Percentiles rank a stretch among this genome's conserved stretches.
phyloP scores from a whole-genome alignment of 92 coral and sea anemone genomes.

The Heliopora coerulea region DNA sequence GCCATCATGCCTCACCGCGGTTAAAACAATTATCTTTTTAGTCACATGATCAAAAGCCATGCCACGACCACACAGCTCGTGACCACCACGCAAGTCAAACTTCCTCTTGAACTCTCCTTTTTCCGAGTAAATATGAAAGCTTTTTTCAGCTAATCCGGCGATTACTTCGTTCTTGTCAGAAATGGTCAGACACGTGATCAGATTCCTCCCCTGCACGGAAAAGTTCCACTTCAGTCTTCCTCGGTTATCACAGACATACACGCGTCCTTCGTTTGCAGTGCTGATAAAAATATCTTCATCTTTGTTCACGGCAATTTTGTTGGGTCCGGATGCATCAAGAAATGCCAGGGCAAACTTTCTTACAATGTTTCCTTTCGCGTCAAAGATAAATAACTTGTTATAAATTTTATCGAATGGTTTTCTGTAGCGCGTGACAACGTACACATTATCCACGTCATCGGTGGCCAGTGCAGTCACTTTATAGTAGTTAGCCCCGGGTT shows the following conservation, averaged over 20 bases:
- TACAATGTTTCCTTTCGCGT: not conserved
- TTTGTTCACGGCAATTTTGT: not conserved
- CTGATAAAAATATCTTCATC: slow-evolving; percentile 1
- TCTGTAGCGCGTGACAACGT: not conserved
- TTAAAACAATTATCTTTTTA: not conserved
- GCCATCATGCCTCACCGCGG: not conserved
- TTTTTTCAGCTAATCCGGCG: not conserved
- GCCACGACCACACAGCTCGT: slow-evolving; percentile 10
- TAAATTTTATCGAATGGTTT: not conserved
- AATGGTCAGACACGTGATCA: not conserved
- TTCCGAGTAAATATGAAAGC: not conserved
- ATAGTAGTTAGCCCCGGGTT: not conserved
- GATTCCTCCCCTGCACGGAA: not conserved
- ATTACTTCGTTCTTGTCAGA: slow-evolving; percentile 5
- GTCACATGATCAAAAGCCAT: slow-evolving; percentile 1
- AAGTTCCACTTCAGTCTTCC: not conserved
- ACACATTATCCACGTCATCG: not conserved
- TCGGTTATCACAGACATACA: not conserved
- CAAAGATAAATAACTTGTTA: not conserved
- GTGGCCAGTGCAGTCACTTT: slow-evolving; percentile 5
- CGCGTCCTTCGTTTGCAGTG: not conserved
- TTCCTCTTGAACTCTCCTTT: not conserved
- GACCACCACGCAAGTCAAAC: not conserved
- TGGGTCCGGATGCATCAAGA: not conserved
- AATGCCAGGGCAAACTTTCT: not conserved